Conservation (phyloP, 2,888 invertebrate genomes). For the Cataglyphis rosenhaueri region DNA sequence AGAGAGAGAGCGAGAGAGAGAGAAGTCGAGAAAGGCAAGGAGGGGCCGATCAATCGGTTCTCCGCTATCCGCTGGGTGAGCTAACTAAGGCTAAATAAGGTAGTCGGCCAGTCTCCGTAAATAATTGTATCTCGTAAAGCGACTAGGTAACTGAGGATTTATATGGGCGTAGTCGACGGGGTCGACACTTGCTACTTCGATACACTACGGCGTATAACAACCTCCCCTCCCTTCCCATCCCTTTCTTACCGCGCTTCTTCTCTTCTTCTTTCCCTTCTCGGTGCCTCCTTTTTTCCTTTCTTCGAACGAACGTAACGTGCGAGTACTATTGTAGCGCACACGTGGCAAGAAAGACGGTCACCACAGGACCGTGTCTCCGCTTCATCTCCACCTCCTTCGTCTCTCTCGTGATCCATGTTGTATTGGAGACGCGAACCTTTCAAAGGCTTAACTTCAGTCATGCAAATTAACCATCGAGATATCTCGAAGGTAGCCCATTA, state of each 20-base stretch:
- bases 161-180: constrained; percentile 81
- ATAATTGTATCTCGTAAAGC: constrained; percentile 81
- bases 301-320: constrained; percentile 61
- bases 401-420: constrained; percentile 45
- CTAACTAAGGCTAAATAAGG: constrained; percentile 81
- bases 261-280: constrained; percentile 25
- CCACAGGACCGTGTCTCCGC: constrained; percentile 41
- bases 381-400: constrained; percentile 12
- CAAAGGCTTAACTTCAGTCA: constrained; percentile 58
- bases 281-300: constrained; percentile 52
- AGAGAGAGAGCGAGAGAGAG: constrained; percentile 49
- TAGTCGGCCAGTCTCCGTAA: constrained; percentile 74
- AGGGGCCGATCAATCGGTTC: constrained; percentile 73
- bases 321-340: constrained; percentile 64
- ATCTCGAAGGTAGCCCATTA: constrained; percentile 47
- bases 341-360: constrained; percentile 62
- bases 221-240: constrained; percentile 53
- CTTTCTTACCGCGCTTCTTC: constrained; percentile 26
- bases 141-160: constrained; percentile 80
- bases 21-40: constrained; percentile 55
- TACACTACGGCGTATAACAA: constrained; percentile 68
- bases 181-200: constrained; percentile 79
- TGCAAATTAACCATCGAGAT: constrained; percentile 66
- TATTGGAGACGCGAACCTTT: constrained; percentile 56
- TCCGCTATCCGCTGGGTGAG: constrained; percentile 73